Evolutionary conservation across 2,113 vertebrate species (phyloP), one percentile per base, ranked within the genome.

Genomic region (Callospermophilus lateralis): DNA sequence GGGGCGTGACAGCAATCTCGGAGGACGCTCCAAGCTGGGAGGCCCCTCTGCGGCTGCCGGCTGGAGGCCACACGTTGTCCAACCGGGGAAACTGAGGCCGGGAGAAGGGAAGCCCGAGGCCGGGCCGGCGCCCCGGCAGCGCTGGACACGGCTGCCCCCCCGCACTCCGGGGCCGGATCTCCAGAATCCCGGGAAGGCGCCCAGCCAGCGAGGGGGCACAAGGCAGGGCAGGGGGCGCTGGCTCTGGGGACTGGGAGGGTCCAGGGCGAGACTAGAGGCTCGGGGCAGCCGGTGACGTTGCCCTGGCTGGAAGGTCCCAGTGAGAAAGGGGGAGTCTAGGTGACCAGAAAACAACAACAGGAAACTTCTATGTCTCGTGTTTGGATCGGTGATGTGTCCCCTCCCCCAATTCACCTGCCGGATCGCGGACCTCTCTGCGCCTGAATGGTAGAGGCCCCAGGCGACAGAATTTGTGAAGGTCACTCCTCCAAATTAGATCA

Each of bases 291-390:
- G 65, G 45, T 61, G 81, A 88, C 30, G 28, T 15, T 42, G 67
- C 78, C 39, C 28, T 5, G 77, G 65, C 78, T 93, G 37, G 53
- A 91, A 93, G 89, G 37, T 93, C 73, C 84, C 73, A n/a, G 67
- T 1, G 8, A 55, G 63, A 37, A 65, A 65, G 58, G 58, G 32
- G 92, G 24, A 51, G 13, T 51, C 20, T 24, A 5, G 30, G 53
- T 32, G 78, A 17, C 30, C 53, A 20, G 86, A 85, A 83, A 78
- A 26, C 68, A 88, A 73, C 63, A 63, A 68, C 63, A 28, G 93
- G 61, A 95, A 97, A 97, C 94, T 97, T 95, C 84, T 89, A 32
- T 10, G 6, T 78, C 10, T 55, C 34, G 22, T 10, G 12, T 30
- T 70, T 76, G 72, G 58, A n/a, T 51, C 13, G 48, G 13, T 3